Base-by-base conservation (phyloP, 2,888 invertebrate species). In the Cryptocephalus primarius region DNA sequence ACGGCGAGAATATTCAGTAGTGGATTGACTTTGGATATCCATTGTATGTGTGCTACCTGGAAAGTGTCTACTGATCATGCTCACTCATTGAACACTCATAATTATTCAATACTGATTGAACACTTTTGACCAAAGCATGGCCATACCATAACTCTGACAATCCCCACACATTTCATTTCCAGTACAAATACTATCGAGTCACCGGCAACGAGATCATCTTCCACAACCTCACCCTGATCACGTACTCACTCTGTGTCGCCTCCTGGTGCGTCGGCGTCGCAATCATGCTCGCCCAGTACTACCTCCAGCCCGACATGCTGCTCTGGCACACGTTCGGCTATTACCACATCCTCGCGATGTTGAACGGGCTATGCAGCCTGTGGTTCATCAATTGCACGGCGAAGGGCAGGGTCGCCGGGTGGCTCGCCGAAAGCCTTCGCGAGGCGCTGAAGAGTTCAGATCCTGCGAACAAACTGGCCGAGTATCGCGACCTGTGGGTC, bases 311-410 rank as follows among this genome's bases (percentile, higher is more conserved):
- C 1, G 84, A 84, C 64, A 82, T 85, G 64, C 74, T 79, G 41
- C 58, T 83, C 40, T 83, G 83, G 83, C 83, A 84, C 55, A 82
- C 83, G 0, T 80, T 83, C 42, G 84, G 80, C 3, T 85, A 84
- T 56, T 83, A 80, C 58, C 84, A 82, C 50, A 83, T 85, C 32
- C 75, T 85, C 47, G 84, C 84, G 4, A 84, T 84, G 83, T 59
- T 85, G 39, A 83, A 85, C 60, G 78, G 83, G 46, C 78, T 85
- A 48, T 83, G 83, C 61, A 78, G 81, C 31, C 64, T 85, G 33
- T 85, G 84, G 84, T 82, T 60, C 46, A 60, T 69, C 33, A 70
- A 71, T 46, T 70, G 70, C 49, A 65, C 66, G 0, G 68, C 67
- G 1, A 70, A 67, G 55, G 70, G 69, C 9, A 58, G 65, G 40